Percentiles rank a stretch among this genome's conserved stretches.
phyloP scores from a whole-genome alignment of 1,140 invertebrate genomes.

The Aleiodes sp. region DNA sequence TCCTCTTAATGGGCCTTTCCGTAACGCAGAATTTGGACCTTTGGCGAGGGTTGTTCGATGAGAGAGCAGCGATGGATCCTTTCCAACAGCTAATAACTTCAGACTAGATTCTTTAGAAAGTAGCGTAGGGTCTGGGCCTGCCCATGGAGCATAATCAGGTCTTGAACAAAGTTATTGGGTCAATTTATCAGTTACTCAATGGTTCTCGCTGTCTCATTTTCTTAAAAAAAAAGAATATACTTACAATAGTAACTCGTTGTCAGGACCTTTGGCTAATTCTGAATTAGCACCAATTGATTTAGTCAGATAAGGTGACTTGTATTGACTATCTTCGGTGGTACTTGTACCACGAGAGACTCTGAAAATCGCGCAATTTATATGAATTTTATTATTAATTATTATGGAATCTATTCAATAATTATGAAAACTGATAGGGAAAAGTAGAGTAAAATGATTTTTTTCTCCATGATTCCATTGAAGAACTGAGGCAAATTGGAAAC shows the following conservation, averaged over 20 bases:
- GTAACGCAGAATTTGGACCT: conserved; percentile 70
- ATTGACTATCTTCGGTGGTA: conserved; percentile 62
- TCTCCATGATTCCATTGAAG: no score
- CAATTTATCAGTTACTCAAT: conserved; percentile 26
- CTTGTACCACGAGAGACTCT: conserved; percentile 64
- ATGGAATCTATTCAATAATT: no score
- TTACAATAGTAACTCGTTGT: conserved; percentile 76
- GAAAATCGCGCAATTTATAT: conserved; percentile 33
- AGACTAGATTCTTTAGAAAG: conserved; percentile 55
- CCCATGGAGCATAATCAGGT: conserved; percentile 77
- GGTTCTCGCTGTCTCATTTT: neutral
- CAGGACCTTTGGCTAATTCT: conserved; percentile 71
- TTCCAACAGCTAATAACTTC: conserved; percentile 65
- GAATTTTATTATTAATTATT: conserved; percentile 28
- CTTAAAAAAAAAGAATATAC: conserved; percentile 46
- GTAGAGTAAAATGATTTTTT: conserved; percentile 49
- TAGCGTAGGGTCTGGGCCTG: conserved; percentile 71
- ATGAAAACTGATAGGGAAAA: no score
- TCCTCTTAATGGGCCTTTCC: conserved; percentile 72
- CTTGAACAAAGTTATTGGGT: conserved; percentile 57
- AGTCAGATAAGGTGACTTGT: conserved; percentile 67
- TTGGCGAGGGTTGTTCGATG: conserved; percentile 64
- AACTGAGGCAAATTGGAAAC: no score
- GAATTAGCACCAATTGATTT: conserved; percentile 71
- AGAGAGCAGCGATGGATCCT: conserved; percentile 64